A percentile compares a stretch with the other conserved stretches of the same genome.
phyloP scores from a whole-genome alignment of 2,113 vertebrate species.

The Tachysurus vachellii region DNA sequence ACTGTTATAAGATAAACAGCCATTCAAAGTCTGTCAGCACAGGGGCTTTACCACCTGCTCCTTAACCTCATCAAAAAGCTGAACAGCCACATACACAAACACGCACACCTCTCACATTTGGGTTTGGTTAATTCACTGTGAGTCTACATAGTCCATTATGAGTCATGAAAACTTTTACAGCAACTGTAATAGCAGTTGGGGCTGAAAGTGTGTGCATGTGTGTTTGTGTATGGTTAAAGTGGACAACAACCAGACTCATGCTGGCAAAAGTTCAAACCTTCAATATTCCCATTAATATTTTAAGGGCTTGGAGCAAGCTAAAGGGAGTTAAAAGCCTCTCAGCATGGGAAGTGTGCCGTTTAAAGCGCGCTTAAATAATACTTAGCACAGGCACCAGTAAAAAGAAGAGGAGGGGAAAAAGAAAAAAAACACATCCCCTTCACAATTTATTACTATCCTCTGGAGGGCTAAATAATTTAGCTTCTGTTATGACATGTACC shows the following conservation, averaged over 20 bases:
- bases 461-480: conserved; percentile 72
- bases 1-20: conserved; percentile 42
- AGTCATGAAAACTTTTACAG: conserved; percentile 67
- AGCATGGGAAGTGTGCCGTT: conserved; percentile 73
- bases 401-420: conserved; percentile 64
- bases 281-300: conserved; percentile 79
- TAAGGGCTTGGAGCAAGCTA: conserved; percentile 71
- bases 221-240: conserved; percentile 48
- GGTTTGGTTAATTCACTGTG: conserved; percentile 59
- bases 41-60: conserved; percentile 64
- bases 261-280: conserved; percentile 73
- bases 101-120: conserved; percentile 41
- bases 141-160: conserved; percentile 41
- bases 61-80: conserved; percentile 59
- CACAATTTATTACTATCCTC: conserved; percentile 75
- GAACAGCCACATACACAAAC: conserved; percentile 10
- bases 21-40: conserved; percentile 53
- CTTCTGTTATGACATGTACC: conserved; percentile 62
- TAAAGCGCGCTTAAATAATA: conserved; percentile 81
- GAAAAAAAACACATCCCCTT: conserved; percentile 48
- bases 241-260: conserved; percentile 65
- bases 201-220: conserved; percentile 45
- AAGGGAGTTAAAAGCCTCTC: conserved; percentile 79
- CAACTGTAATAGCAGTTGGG: conserved; percentile 56
- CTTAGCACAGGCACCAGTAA: conserved; percentile 76